Conservation (phyloP, 2,797 vertebrate species). For the Poecilia wingei region DNA sequence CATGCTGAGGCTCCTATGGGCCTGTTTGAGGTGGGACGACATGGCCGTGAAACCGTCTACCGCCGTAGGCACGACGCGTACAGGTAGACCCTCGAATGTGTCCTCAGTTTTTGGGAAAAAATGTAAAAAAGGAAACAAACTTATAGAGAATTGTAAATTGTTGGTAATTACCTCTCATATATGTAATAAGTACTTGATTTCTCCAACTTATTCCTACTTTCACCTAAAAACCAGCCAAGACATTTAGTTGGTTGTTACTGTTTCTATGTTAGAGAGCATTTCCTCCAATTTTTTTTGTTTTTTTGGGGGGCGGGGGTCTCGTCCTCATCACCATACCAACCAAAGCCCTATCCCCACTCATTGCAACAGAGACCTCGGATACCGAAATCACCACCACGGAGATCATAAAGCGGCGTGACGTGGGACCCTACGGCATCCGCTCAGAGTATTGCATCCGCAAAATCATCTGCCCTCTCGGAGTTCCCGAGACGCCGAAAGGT, state of each 20-base stretch:
- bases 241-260: conserved; percentile 32
- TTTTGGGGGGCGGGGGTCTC: conserved; percentile 62
- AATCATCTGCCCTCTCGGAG: conserved; percentile 96
- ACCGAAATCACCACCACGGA: conserved; percentile 98
- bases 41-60: conserved; percentile 97
- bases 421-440: conserved; percentile 93
- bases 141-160: background rate
- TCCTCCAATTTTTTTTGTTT: conserved; percentile 58
- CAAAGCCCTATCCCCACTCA: conserved; percentile 76
- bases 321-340: conserved; percentile 71
- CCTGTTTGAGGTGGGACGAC: conserved; percentile 95
- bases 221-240: conserved; percentile 1
- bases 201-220: background rate
- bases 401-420: conserved; percentile 97
- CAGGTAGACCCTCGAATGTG: conserved; percentile 81
- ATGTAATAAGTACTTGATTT: background rate
- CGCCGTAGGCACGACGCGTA: conserved; percentile 91
- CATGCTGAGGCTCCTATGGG: conserved; percentile 95
- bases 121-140: background rate
- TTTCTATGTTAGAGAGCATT: conserved; percentile 58
- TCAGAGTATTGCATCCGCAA: conserved; percentile 98
- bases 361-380: conserved; percentile 92
- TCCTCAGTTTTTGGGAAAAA: background rate
- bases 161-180: background rate
- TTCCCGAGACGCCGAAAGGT: conserved; percentile 97